These are phyloP conservation scores for Drosophila subpulchrella DNA, from an alignment of 1,140 invertebrate species.

Conservation along the genomic window DNA sequence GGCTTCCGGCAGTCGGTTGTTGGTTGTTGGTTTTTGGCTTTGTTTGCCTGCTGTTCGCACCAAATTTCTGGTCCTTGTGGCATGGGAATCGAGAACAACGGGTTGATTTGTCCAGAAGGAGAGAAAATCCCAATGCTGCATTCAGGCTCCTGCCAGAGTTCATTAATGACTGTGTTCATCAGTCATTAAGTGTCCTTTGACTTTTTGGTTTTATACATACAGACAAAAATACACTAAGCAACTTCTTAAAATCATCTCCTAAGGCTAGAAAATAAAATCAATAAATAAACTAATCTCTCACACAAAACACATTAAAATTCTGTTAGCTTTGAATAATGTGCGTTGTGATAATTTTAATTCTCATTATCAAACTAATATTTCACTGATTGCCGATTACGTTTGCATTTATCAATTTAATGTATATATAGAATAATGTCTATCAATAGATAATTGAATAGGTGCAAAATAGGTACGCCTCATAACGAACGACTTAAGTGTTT, in stretches of 20 bases:
- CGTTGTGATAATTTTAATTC: background rate
- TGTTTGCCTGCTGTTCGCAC: conserved; percentile 24
- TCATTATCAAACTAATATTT: too few species aligned
- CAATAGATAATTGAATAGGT: background rate
- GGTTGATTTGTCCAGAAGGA: conserved; percentile 16
- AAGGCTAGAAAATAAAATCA: too few species aligned
- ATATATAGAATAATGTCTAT: too few species aligned
- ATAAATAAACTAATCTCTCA: too few species aligned
- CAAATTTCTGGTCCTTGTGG: conserved; percentile 20
- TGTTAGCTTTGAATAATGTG: background rate
- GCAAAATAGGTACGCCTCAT: background rate
- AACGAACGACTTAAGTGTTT: background rate
- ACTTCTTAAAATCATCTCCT: too few species aligned
- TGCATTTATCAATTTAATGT: too few species aligned
- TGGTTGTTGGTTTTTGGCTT: conserved; percentile 5
- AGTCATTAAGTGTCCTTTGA: conserved; percentile 1
- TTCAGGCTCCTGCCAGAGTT: background rate
- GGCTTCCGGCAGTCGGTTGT: conserved; percentile 15
- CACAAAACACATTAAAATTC: background rate
- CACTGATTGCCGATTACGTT: too few species aligned
- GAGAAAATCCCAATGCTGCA: too few species aligned
- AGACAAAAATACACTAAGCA: background rate
- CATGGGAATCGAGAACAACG: background rate
- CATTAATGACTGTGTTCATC: conserved; percentile 21
- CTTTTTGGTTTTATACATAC: background rate